These are phyloP conservation scores for Lepus americanus DNA, from an alignment of 2,113 vertebrate species.

Conservation along the genomic window DNA sequence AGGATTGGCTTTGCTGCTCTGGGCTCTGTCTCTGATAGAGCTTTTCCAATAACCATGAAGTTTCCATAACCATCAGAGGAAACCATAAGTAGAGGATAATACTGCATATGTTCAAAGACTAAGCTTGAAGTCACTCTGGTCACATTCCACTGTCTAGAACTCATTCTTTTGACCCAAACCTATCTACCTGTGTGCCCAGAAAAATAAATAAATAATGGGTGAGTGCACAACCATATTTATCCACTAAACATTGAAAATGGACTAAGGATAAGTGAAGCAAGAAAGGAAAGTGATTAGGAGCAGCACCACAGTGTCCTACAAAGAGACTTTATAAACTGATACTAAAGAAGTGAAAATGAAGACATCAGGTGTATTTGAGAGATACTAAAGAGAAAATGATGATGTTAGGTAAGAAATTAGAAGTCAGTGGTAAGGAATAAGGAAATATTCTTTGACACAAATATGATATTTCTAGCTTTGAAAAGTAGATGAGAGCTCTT, in stretches of 20 bases:
- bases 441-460: background rate
- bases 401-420: background rate
- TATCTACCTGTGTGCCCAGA: background rate
- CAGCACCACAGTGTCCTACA: background rate
- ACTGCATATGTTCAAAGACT: background rate
- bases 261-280: background rate
- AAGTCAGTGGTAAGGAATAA: slow-evolving; percentile 6
- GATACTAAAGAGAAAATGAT: background rate
- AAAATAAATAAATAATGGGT: background rate
- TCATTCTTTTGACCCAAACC: too few relatives aligned
- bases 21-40: background rate
- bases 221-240: background rate
- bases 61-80: background rate
- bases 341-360: background rate
- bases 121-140: background rate
- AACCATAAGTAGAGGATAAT: background rate
- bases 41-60: background rate
- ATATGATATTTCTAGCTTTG: background rate
- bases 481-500: background rate
- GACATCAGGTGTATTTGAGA: background rate
- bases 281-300: background rate
- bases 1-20: background rate
- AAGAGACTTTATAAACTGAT: background rate
- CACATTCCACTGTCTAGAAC: background rate
- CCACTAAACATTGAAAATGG: background rate